phyloP scores from a whole-genome alignment of 1,140 invertebrate species.

The Brachionus calyciflorus region DNA sequence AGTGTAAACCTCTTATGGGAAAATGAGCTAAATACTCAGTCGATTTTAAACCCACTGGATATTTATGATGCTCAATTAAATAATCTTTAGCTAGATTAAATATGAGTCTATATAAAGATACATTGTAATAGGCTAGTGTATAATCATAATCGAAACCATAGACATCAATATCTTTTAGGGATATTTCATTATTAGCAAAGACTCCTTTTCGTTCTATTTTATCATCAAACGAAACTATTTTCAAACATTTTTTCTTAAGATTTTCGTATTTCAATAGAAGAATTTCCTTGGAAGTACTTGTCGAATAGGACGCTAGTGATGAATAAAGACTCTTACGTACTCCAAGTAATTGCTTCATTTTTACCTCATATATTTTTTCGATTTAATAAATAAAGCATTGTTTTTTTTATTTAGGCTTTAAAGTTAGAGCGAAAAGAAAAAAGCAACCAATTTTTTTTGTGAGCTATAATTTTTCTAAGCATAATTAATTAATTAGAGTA shows the following conservation, averaged over 20 bases:
- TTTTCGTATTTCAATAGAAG: conserved; percentile 8
- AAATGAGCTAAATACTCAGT: conserved; percentile 32
- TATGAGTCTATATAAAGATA: conserved; percentile 80
- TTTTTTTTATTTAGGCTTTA: no score
- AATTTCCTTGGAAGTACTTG: neutral
- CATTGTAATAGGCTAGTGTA: conserved; percentile 90
- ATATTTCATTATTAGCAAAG: conserved; percentile 94
- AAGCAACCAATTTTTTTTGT: no score
- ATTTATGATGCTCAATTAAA: conserved; percentile 73
- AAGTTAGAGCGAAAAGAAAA: no score
- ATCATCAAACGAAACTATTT: conserved; percentile 31
- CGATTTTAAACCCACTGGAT: conserved; percentile 35
- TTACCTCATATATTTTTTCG: no score
- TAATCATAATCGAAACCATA: conserved; percentile 99
- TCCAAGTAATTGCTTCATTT: neutral
- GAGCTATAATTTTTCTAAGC: no score
- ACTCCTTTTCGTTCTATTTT: conserved; percentile 68
- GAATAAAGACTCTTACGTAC: neutral
- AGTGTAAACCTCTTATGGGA: conserved; percentile 39
- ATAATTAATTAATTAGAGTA: no score
- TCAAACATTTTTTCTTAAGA: neutral
- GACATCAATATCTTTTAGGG: conserved; percentile 82
- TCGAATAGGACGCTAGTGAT: neutral
- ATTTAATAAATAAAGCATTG: no score
- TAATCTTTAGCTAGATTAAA: conserved; percentile 84